Base-by-base conservation (phyloP, 2,888 invertebrate genomes). In the Abrostola triplasia region DNA sequence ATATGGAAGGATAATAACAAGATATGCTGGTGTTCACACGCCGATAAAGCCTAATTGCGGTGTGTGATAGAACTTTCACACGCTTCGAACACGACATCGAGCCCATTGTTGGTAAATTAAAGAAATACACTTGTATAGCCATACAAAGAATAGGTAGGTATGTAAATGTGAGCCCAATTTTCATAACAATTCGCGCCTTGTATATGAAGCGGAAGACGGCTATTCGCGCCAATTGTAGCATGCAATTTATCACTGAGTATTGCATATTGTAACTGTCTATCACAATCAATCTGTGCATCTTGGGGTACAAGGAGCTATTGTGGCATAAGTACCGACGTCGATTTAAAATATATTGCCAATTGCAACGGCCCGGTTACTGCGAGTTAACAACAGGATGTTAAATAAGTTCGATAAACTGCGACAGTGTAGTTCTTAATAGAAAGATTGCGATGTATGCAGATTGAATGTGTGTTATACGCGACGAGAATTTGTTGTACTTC, bases 231-330 rank as follows among this genome's bases (percentile, higher is more conserved):
- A 73, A 72, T 72, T 72, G 71, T 51, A 48, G 68, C 68, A 9
- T 73, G 73, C 73, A 72, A 73, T 72, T 72, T 72, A 72, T 73
- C 48, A 59, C 73, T 68, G 9, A 47, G 44, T 24, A 47, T 70
- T 63, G 53, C 59, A 65, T 40, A 63, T 61, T 67, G 48, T 59
- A n/a, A 52, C 66, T 66, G 63, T 48, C 73, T 41, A 72, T 72
- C 71, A 72, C 44, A 66, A 56, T 67, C 49, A 62, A 63, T 50
- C 65, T 35, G 52, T 56, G 63, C 63, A 63, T 64, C 56, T 71
- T 54, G 36, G 9, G n/a, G 36, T 35, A 48, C 7, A 44, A 36
- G 12, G 44, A 5, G 13, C 10, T n/a, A n/a, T 40, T 40, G 9
- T 9, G 9, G 40, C 40, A 0, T 9, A 40, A 49, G 35, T 35